Evolutionary conservation across 2,888 invertebrate species (phyloP), one percentile per base, ranked within the genome.

Genomic region (Atethmia centrago): DNA sequence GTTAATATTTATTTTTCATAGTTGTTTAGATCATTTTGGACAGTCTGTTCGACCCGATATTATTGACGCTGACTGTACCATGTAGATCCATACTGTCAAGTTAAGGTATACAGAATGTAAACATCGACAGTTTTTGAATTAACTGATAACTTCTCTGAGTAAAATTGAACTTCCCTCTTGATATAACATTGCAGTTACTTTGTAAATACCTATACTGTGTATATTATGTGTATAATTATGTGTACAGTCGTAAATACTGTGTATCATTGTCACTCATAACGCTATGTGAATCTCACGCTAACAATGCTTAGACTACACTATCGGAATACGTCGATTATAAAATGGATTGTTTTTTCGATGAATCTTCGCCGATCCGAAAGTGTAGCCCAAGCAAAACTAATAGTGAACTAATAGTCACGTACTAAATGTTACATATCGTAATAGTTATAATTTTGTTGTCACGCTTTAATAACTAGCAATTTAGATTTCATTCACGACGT

Each of bases 241-340:
- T 87, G 66, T 79, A 79, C 69, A 79, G 67, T 66, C 78, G 75
- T 79, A 79, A 74, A 74, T 84, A 71, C 68, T 62, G 76, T 87
- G 86, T 89, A 86, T 84, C 88, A 88, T 85, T 78, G 80, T 87
- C 80, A 88, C 70, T 68, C 83, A 77, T 81, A 82, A 83, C 80
- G 88, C 89, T 86, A 86, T 89, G 90, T 90, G 89, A 89, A 89
- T 91, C 90, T 91, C 90, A 85, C 88, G 89, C 86, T 88, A 88
- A 87, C 85, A 69, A 45, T 65, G 65, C 61, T 80, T 51, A 9
- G 58, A 68, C 51, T 53, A 72, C 69, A 72, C 31, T 58, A 0
- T 71, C 36, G 59, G 66, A 14, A 14, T 10, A 70, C 0, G 12
- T 16, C 7, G 25, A 58, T 45, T 21, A 28, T 25, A 16, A 42